Evolutionary conservation across 1,140 invertebrate genomes (phyloP).

Genomic region (Trachymyrmex septentrionalis): DNA sequence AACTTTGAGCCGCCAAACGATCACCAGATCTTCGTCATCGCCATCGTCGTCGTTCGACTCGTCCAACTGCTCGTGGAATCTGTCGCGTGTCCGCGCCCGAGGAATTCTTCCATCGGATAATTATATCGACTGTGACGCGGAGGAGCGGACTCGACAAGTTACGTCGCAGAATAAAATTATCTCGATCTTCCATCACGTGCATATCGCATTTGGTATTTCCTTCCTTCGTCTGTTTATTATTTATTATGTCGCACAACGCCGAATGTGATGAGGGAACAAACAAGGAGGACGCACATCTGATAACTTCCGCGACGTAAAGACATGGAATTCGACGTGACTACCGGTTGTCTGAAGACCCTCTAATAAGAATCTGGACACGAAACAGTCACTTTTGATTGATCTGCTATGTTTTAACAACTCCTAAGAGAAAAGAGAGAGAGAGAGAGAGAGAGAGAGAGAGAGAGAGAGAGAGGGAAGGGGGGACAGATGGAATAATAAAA

Average conservation of each 20-base stretch:
- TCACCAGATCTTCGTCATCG: slow-evolving; percentile 73
- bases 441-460: no score
- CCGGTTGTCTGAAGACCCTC: no score
- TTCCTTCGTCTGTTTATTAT: not conserved
- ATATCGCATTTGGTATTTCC: not conserved
- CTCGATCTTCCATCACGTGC: not conserved
- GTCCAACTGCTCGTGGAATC: slow-evolving; percentile 39
- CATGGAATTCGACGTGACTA: not conserved
- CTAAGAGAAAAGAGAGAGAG: no score
- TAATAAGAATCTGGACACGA: no score
- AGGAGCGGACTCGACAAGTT: not conserved
- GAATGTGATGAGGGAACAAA: not conserved
- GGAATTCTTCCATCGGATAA: slow-evolving; percentile 20
- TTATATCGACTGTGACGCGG: slow-evolving; percentile 16
- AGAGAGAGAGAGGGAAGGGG: no score
- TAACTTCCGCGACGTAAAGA: not conserved
- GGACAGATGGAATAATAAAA: no score
- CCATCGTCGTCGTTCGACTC: not conserved
- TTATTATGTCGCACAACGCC: not conserved
- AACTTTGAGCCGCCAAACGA: slow-evolving; percentile 80
- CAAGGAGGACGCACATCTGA: not conserved
- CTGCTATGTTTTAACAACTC: no score
- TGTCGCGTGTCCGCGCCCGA: slow-evolving; percentile 14
- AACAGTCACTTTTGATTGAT: no score
- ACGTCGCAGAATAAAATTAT: slow-evolving; percentile 1